Evolutionary conservation across 2,888 invertebrate species (phyloP), one percentile per base, ranked within the genome.

Genomic region (Adineta ricciae): DNA sequence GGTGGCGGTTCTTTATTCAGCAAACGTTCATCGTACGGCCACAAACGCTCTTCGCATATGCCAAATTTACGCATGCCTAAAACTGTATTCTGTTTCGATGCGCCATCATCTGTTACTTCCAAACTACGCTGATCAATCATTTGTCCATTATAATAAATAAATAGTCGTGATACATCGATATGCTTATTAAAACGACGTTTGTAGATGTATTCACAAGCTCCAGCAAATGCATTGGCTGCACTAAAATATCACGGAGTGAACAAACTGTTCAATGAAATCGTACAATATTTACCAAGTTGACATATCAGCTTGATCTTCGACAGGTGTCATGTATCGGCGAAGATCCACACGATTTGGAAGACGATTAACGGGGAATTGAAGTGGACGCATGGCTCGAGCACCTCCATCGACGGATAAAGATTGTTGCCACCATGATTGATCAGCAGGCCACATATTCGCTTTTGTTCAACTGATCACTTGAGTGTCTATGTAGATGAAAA

Each of bases 291-390:
- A 64, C 64, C 64, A 64, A 64, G 64, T 64, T n/a, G 64, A 64
- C 64, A 64, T 64, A 64, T 64, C 64, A 32, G 64, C 64, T 64
- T 64, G 64, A 8, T 64, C 64, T 64, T 64, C 64, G 32, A 64
- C 64, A 19, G 64, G 64, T 14, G 64, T 64, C 64, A 64, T 64
- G 19, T 64, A 4, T 64, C 19, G 64, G 19, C 64, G 64, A 64
- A 64, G 64, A 64, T 64, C 32, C 3, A 64, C 64, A 36, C 16
- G 32, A 36, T 14, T 1, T 32, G 64, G 64, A 32, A 64, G 27
- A 32, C 3, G 64, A 64, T 64, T 16, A 4, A 2, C 0, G 16
- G 64, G 19, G 32, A 64, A 64, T 64, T 36, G 64, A 64, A 64
- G 64, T 64, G 64, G 64, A 36, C 64, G 64, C 64, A 64, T 64